Base-by-base conservation (phyloP, 2,113 vertebrate species). In the Ageneiosus marmoratus region DNA sequence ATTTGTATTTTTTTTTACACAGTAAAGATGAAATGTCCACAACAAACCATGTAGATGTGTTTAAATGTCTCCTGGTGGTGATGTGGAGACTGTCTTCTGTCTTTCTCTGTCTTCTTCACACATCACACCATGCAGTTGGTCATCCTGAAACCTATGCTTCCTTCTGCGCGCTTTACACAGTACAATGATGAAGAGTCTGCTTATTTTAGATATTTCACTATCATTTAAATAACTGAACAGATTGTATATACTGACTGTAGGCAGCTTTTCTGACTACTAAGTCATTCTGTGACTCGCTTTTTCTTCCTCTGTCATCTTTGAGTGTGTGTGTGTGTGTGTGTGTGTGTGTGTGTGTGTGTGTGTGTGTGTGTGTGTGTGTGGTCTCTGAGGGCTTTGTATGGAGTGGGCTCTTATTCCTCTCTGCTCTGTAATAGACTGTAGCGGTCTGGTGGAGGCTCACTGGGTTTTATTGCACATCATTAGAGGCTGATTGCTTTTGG, bases 401-500 rank as follows among this genome's bases (percentile, higher is more conserved):
- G 37, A 80, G 77, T 79, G 77, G 58, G 77, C 67, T 76, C 51
- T 84, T 34, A 77, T 41, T 80, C 63, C 60, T 34, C 65, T 87
- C 74, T 81, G 78, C 77, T 80, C 82, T 81, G 75, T 81, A 87
- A 87, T 87, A 77, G 86, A 70, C 79, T 87, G 78, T 83, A 79
- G 82, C 69, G 56, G 79, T 81, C 85, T 84, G 82, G 65, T 67
- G 53, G 82, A 78, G 82, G 82, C 82, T 83, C 75, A 83, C 75
- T 85, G 63, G 85, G 87, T 88, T 94, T 92, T 92, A 93, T 93
- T 91, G 90, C 92, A 91, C 90, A 88, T 92, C 92, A 93, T 94
- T 93, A 93, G 90, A 89, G 87, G 60, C 88, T 90, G 90, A 94
- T 91, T 92, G 92, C 90, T 92, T 93, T 90, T 92, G 90, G 92